phyloP scores from a whole-genome alignment of 2,888 invertebrate species.

The Boloria selene region DNA sequence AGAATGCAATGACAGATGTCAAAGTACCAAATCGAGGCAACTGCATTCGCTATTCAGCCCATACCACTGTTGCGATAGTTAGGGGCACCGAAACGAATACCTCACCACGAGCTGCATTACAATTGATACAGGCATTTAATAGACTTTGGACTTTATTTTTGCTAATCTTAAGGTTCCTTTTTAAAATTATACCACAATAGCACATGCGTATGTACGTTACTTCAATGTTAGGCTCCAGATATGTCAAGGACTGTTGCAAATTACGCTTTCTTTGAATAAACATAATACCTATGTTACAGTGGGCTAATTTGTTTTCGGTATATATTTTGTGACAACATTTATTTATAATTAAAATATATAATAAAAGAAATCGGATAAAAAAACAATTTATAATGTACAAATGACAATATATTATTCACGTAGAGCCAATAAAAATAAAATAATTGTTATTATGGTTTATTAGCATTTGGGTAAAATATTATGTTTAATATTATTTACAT shows the following conservation, averaged over 20 bases:
- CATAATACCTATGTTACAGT: slow-evolving; percentile 42
- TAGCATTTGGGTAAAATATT: background rate
- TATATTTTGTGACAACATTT: background rate
- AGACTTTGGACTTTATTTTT: slow-evolving; percentile 42
- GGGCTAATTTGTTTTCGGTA: background rate
- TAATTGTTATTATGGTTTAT: too few relatives aligned
- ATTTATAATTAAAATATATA: too few relatives aligned
- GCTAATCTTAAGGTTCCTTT: slow-evolving; percentile 37
- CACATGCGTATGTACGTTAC: slow-evolving; percentile 54
- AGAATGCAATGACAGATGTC: slow-evolving; percentile 45
- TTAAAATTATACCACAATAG: slow-evolving; percentile 36
- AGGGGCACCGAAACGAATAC: slow-evolving; percentile 65
- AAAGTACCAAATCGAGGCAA: slow-evolving; percentile 52
- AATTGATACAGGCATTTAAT: slow-evolving; percentile 51
- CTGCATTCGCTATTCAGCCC: slow-evolving; percentile 66
- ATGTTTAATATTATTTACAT: slow-evolving; percentile 19
- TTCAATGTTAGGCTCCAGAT: slow-evolving; percentile 65
- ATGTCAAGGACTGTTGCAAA: slow-evolving; percentile 74
- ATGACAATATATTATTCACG: too few relatives aligned
- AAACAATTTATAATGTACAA: too few relatives aligned
- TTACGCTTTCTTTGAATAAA: slow-evolving; percentile 61
- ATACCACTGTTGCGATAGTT: slow-evolving; percentile 63
- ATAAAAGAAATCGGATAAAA: too few relatives aligned
- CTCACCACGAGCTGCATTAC: slow-evolving; percentile 63
- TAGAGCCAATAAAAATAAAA: too few relatives aligned